Percentiles rank a stretch among this genome's conserved stretches.
Conservation (phyloP, 2,888 invertebrate genomes). For the Polydrusus cervinus region DNA sequence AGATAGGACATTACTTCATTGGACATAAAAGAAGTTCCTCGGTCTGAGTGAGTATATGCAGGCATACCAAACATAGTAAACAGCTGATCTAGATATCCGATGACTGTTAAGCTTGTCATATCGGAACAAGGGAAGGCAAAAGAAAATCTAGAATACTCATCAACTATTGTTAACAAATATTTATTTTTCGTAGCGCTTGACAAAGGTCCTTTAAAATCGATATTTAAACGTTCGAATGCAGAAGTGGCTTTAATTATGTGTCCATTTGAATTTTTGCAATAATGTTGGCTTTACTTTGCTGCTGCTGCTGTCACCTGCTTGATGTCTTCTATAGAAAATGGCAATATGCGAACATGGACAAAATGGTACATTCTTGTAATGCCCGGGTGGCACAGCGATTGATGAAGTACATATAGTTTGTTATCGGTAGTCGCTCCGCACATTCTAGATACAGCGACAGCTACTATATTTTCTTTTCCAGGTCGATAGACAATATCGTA, state of each 20-base stretch:
- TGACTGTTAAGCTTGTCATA: background rate
- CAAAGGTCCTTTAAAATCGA: conserved; percentile 26
- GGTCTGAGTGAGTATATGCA: conserved; percentile 10
- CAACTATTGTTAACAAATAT: conserved; percentile 14
- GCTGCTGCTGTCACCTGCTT: too few relatives aligned
- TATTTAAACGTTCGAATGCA: conserved; percentile 11
- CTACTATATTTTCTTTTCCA: too few relatives aligned
- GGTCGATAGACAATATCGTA: too few relatives aligned
- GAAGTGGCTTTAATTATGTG: conserved; percentile 25
- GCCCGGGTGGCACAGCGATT: too few relatives aligned
- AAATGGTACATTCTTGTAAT: too few relatives aligned
- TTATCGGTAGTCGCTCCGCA: too few relatives aligned
- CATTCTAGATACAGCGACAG: too few relatives aligned
- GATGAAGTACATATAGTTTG: too few relatives aligned
- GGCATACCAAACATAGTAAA: conserved; percentile 1
- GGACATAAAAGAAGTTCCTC: background rate
- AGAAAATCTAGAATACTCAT: conserved; percentile 25
- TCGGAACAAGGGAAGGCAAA: background rate
- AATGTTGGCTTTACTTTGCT: too few relatives aligned
- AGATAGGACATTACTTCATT: background rate
- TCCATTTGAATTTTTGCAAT: too few relatives aligned
- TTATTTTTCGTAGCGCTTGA: conserved; percentile 1
- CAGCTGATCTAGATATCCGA: conserved; percentile 1
- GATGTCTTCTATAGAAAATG: too few relatives aligned
- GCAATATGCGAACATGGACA: too few relatives aligned